Evolutionary conservation across 2,888 invertebrate species (phyloP), one percentile per base, ranked within the genome.

Genomic region (Catocala nupta): DNA sequence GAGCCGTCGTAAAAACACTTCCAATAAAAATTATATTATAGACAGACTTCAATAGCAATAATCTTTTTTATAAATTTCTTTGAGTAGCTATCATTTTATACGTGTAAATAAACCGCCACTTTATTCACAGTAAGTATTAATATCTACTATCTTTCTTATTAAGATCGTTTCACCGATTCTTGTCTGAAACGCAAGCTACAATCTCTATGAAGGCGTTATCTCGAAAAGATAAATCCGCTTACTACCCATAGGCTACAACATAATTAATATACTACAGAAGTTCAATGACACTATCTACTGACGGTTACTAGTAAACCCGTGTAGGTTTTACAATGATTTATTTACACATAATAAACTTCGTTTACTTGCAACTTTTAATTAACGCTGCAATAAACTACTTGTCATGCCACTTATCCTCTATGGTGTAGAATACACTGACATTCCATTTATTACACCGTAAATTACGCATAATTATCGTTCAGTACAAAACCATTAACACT

Each of bases 371-470:
- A 33, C 13, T 51, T 61, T 65, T 58, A 25, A 53, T 53, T 56
- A 65, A 49, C 36, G 5, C 42, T 11, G 48, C 56, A 55, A 59
- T 70, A 65, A 59, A 65, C 49, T 16, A 47, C 13, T 45, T 50
- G 13, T 59, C 44, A 59, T 55, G 52, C 39, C 36, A 43, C 58
- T 56, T 42, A 65, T 61, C 49, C 34, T 58, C 49, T 47, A 63
- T 53, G 10, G 48, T 54, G 60, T 59, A 52, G 7, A 64, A 58
- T 58, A 67, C 48, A 56, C 33, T 25, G 48, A 59, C 58, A 63
- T 39, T 45, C 39, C 16, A 39, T 65, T 65, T 59, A 75, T 68
- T 63, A 43, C 57, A 50, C 16, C 13, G 33, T 68, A 55, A 73
- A 63, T 59, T 61, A 39, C 25, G 36, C 10, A 49, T 51, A 55